Evolutionary conservation across 2,113 vertebrate genomes (phyloP), one percentile per base, ranked within the genome.

Genomic region (Porphyrio hochstetteri): DNA sequence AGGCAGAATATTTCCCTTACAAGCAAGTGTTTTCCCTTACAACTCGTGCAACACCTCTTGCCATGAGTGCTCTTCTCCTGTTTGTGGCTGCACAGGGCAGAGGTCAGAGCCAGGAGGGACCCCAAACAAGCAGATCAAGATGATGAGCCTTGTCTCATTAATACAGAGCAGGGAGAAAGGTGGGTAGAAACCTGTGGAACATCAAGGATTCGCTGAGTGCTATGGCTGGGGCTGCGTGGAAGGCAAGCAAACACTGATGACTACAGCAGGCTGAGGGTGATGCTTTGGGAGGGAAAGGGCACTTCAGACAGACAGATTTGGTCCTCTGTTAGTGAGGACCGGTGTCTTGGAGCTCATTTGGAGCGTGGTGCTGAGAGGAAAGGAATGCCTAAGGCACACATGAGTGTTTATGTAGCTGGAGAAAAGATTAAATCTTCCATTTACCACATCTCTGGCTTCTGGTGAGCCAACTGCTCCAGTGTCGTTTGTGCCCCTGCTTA

Each of bases 11-110:
- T 46, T 81, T 44, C 74, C n/a, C n/a, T n/a, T n/a, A n/a, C n/a
- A n/a, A n/a, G n/a, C 38, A 36, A 18, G 19, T 16, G 36, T 4
- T 40, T 8, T 56, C 44, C 56, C 68, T 42, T 38, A 31, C 25
- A 40, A 7, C 44, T 65, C 36, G 1, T 11, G 48, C n/a, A 75
- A 23, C 16, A 9, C 20, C 0, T 2, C 40, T 56, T 0, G 0
- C 44, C 13, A 4, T 9, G 20, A 68, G 21, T 28, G 59, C 24
- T 8, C 25, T 15, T 35, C 20, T 42, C 31, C 28, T 0, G 1
- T 69, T 64, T 29, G 31, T 35, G 0, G 0, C 61, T 57, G 50
- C 57, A 13, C 1, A 0, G 25, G 19, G 29, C 7, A 5, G 60
- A 70, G 72, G 24, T 14, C 52, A 83, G 38, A 65, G 40, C 44